A percentile compares a stretch with the other conserved stretches of the same genome.
phyloP scores from a whole-genome alignment of 2,888 invertebrate genomes.

The Omphaloscelis lunosa region DNA sequence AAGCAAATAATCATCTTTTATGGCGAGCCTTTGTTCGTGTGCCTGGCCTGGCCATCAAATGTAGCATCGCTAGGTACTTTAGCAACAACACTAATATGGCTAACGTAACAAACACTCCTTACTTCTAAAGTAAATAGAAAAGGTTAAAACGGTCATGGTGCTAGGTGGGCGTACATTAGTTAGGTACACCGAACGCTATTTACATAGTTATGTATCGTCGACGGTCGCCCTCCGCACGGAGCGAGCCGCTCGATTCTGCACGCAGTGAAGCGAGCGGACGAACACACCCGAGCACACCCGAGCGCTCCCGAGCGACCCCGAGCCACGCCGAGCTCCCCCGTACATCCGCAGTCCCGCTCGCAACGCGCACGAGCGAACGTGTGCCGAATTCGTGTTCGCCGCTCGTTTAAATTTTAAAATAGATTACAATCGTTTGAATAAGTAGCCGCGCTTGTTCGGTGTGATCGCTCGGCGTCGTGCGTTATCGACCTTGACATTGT shows the following conservation, averaged over 20 bases:
- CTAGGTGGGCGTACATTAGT: constrained; percentile 39
- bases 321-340: constrained; percentile 66
- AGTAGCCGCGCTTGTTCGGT: constrained; percentile 52
- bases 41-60: constrained; percentile 46
- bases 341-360: constrained; percentile 70
- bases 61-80: constrained; percentile 21
- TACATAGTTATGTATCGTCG: constrained; percentile 53
- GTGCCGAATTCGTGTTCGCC: constrained; percentile 68
- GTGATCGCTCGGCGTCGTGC: constrained; percentile 52
- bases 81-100: constrained; percentile 30
- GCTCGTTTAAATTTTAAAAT: constrained; percentile 71
- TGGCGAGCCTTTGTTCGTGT: constrained; percentile 56
- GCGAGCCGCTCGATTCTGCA: constrained; percentile 57
- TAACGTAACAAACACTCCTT: constrained; percentile 41
- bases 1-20: constrained; percentile 61
- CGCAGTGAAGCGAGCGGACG: constrained; percentile 62
- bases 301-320: constrained; percentile 66
- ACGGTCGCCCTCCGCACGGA: constrained; percentile 50
- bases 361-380: constrained; percentile 68
- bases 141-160: constrained; percentile 64
- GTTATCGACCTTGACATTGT: constrained; percentile 62
- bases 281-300: constrained; percentile 69
- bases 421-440: constrained; percentile 49
- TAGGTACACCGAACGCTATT: constrained; percentile 22
- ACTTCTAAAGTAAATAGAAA: constrained; percentile 62